Percentiles rank a stretch among this genome's conserved stretches.
Evolutionary conservation across 1,140 invertebrate genomes (phyloP).

Genomic region (Bombus turneri): DNA sequence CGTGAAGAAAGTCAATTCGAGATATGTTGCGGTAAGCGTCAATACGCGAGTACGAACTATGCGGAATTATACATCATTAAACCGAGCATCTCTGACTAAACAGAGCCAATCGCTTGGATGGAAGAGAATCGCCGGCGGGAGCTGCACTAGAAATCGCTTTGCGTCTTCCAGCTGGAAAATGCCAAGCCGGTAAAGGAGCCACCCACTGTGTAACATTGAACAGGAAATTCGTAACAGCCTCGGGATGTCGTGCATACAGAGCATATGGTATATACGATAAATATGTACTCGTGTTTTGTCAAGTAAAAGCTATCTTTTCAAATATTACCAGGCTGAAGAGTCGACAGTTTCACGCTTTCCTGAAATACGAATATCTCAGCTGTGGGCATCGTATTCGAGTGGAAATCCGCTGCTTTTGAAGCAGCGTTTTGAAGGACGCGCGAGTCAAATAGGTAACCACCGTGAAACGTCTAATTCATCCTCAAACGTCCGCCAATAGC

Average conservation of each 20-base stretch:
- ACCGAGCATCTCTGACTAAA: background rate
- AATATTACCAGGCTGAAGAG: background rate
- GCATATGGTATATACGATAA: background rate
- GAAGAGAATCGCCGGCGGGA: slow-evolving; percentile 15
- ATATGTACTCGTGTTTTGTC: background rate
- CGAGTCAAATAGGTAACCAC: background rate
- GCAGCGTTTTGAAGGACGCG: background rate
- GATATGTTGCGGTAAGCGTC: too few species aligned
- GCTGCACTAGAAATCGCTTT: slow-evolving; percentile 13
- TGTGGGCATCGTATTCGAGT: background rate
- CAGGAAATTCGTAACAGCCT: background rate
- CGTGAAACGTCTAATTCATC: background rate
- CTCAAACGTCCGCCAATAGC: background rate
- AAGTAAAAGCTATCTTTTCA: background rate
- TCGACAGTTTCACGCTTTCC: background rate
- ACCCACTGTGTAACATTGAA: too few species aligned
- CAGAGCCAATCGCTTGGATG: background rate
- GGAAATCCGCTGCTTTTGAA: background rate
- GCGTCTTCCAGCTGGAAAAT: background rate
- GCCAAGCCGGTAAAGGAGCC: background rate
- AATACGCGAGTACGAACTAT: too few species aligned
- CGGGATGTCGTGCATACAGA: too few species aligned
- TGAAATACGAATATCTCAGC: background rate
- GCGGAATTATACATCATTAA: slow-evolving; percentile 13
- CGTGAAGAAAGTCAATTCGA: too few species aligned